Conservation (phyloP, 2,797 vertebrate species). For the Squalus acanthias region DNA sequence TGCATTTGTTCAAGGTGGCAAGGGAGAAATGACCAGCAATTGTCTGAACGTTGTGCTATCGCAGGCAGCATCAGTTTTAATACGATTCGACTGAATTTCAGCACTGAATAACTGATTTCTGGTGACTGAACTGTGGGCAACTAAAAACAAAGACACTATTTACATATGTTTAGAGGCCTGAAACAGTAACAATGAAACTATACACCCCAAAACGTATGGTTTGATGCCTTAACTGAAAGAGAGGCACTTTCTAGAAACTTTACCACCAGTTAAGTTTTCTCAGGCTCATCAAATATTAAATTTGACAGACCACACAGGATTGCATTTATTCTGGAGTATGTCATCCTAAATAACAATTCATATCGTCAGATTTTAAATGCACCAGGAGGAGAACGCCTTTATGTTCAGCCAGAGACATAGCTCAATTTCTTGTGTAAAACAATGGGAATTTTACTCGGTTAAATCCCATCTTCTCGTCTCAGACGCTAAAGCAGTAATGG, state of each 20-base stretch:
- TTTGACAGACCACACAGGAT: background rate
- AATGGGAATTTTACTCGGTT: background rate
- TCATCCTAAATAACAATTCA: background rate
- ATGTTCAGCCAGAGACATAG: background rate
- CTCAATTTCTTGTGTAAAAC: background rate
- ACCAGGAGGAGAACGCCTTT: background rate
- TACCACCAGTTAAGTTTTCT: background rate
- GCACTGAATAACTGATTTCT: constrained; percentile 22
- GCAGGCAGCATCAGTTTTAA: constrained; percentile 10
- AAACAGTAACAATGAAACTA: constrained; percentile 14
- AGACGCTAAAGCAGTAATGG: background rate
- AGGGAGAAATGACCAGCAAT: background rate
- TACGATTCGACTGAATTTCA: constrained; percentile 3
- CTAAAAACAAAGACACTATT: background rate
- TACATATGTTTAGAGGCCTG: background rate
- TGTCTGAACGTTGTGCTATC: background rate
- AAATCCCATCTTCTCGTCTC: background rate
- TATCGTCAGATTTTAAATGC: background rate
- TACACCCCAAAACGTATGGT: background rate
- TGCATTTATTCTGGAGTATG: background rate
- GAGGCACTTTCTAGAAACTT: background rate
- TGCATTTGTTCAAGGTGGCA: background rate
- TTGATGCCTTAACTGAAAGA: background rate
- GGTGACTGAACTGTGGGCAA: background rate
- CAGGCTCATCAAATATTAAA: background rate